Evolutionary conservation across 2,797 vertebrate genomes (phyloP).

Genomic region (Sebastes hopkinsi): DNA sequence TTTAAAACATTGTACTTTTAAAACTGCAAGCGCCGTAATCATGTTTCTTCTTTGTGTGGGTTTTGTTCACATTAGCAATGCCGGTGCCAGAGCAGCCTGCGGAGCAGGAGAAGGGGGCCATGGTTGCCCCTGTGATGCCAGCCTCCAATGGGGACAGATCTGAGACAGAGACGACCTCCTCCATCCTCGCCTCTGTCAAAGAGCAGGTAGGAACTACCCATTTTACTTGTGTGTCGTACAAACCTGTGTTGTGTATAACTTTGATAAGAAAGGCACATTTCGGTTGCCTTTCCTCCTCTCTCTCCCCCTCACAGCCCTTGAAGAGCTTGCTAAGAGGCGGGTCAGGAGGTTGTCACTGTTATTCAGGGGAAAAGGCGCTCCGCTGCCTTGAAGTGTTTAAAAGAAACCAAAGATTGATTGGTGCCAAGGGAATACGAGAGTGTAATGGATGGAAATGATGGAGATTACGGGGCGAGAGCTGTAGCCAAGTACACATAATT

Average conservation of each 20-base stretch:
- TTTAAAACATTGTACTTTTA: background rate
- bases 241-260: background rate
- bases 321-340: conserved; percentile 18
- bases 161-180: conserved; percentile 95
- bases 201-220: conserved; percentile 88
- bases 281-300: background rate
- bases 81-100: conserved; percentile 96
- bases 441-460: conserved; percentile 68
- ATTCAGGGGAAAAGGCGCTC: background rate
- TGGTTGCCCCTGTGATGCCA: conserved; percentile 91
- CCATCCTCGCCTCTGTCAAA: conserved; percentile 97
- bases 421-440: conserved; percentile 52
- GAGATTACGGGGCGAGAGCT: conserved; percentile 57
- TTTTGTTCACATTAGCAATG: conserved; percentile 82
- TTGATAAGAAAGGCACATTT: background rate
- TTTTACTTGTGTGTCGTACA: background rate
- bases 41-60: background rate
- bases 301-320: background rate
- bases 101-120: conserved; percentile 92
- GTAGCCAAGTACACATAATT: conserved; percentile 61
- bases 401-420: conserved; percentile 59
- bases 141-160: conserved; percentile 93
- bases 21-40: background rate
- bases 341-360: conserved; percentile 32
- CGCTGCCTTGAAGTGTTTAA: conserved; percentile 43